Evolutionary conservation across 2,797 vertebrate species (phyloP), one percentile per base, ranked within the genome.

Genomic region (Phrynocephalus guinanensis): DNA sequence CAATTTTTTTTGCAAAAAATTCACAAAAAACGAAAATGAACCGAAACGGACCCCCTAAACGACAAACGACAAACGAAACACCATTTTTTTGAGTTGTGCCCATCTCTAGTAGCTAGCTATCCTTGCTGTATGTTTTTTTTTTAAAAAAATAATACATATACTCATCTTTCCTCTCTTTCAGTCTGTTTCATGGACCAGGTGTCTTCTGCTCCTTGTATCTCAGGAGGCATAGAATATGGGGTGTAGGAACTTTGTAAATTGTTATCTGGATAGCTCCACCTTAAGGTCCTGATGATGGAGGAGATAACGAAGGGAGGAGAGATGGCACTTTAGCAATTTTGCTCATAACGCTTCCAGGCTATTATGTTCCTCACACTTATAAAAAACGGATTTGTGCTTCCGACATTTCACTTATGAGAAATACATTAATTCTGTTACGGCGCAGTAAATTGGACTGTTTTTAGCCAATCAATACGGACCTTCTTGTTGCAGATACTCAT

Each of bases 331-430:
- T 28, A 66, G 6, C 24, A 9, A 38, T 44, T 7, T 82, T 7
- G 3, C 72, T 66, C 48, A 6, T 71, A 71, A 71, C 18, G 48
- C 77, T 1, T 7, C 7, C 26, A 20, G 15, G 30, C 10, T 6
- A 10, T 79, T 56, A 56, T 56, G 70, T 22, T 24, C 44, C 82
- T 48, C 24, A 75, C 24, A 28, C 5, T 30, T 60, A 70, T 56
- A 56, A 75, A 52, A 79, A 52, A 79, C 26, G 85, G 50, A 79
- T 86, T 79, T 79, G 85, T n/a, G 48, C 8, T 18, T 50, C 68
- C 71, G 77, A 79, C 85, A 86, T 71, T 80, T 56, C 66, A 38
- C 30, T 86, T 71, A 86, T 11, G 79, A 1, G 30, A 78, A 83
- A 87, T 30, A n/a, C 73, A 30, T 71, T n/a, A 56, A 87, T 83